phyloP scores from a whole-genome alignment of 1,140 invertebrate species.

The Megalonaias nervosa region DNA sequence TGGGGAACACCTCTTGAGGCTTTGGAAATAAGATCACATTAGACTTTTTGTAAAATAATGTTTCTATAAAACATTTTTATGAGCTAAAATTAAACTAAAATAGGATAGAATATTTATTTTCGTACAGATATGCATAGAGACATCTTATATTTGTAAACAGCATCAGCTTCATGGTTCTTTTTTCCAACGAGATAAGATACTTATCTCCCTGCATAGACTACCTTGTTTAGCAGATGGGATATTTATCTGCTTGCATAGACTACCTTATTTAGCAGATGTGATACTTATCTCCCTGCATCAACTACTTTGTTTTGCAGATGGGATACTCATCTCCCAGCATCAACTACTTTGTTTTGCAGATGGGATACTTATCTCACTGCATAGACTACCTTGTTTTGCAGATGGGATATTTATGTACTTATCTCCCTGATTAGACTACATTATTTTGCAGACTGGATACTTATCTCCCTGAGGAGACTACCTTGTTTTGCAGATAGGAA shows the following conservation, averaged over 20 bases:
- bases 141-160: no score
- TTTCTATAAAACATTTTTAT: no score
- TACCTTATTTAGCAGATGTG: slow-evolving; percentile 60
- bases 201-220: slow-evolving; percentile 25
- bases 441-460: not conserved
- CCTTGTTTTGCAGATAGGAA: slow-evolving; percentile 60
- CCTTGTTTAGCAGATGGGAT: slow-evolving; percentile 57
- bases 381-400: slow-evolving; percentile 59
- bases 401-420: slow-evolving; percentile 31
- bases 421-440: slow-evolving; percentile 38
- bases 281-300: not conserved
- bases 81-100: no score
- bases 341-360: slow-evolving; percentile 60
- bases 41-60: no score
- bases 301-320: slow-evolving; percentile 61
- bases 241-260: not conserved
- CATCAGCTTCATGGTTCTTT: no score
- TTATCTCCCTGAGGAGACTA: slow-evolving; percentile 18
- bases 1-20: no score
- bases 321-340: not conserved
- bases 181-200: not conserved
- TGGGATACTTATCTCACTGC: not conserved
- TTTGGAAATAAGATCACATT: no score
- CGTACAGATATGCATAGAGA: no score
- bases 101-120: no score